Percentiles rank a stretch among this genome's conserved stretches.
Evolutionary conservation across 1,140 invertebrate species (phyloP).

Genomic region (Bombus confusus): DNA sequence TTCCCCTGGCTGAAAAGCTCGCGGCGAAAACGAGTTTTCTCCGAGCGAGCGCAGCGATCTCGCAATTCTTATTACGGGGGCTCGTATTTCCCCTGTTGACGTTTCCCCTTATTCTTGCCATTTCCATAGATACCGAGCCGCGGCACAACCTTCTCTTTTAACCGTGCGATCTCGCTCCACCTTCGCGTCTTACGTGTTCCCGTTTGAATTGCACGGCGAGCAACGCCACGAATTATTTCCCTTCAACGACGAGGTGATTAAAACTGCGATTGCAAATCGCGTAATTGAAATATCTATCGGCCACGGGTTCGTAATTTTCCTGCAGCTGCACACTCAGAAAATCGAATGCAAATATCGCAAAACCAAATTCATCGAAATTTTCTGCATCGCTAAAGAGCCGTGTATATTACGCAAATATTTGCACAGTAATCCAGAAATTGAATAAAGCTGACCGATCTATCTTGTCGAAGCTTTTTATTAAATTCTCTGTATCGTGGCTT

Average conservation of each 20-base stretch:
- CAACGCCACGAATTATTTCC: neutral
- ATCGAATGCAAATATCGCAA: neutral
- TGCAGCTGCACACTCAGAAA: neutral
- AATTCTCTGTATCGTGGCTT: neutral
- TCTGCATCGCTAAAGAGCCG: rapidly evolving
- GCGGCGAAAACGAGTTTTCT: constrained; percentile 27
- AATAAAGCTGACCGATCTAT: neutral
- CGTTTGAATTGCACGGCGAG: neutral
- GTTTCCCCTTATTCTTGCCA: constrained; percentile 15
- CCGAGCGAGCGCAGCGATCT: neutral
- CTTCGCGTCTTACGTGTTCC: constrained; percentile 1
- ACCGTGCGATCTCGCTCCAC: neutral
- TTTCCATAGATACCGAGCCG: constrained; percentile 17
- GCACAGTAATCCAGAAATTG: neutral
- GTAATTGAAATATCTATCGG: neutral
- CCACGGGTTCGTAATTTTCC: neutral
- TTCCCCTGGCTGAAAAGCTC: neutral
- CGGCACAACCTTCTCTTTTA: neutral
- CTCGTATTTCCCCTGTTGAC: constrained; percentile 46
- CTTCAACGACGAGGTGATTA: no score
- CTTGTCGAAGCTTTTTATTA: neutral
- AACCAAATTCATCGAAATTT: neutral
- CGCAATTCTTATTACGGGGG: constrained; percentile 39
- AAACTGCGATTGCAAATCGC: neutral
- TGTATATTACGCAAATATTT: neutral